Percentiles rank a stretch among this genome's conserved stretches.
Evolutionary conservation across 2,113 vertebrate genomes (phyloP).

Genomic region (Campylomormyrus numenius): DNA sequence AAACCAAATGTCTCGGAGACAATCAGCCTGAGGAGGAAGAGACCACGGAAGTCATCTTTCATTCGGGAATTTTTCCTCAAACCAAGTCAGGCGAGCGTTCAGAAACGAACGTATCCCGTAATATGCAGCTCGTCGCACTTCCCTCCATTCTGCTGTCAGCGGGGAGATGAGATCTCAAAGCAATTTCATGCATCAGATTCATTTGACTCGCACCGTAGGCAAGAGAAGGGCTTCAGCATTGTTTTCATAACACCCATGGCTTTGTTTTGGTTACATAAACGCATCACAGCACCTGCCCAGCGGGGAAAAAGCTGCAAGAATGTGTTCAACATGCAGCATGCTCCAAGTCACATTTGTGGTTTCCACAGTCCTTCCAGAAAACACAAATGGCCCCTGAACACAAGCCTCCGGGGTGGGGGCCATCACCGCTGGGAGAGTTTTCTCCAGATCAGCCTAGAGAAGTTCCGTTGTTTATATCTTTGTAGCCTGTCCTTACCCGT

Average conservation of each 20-base stretch:
- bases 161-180: neutral
- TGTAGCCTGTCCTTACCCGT: neutral
- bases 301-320: constrained; percentile 11
- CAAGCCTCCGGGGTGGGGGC: constrained; percentile 38
- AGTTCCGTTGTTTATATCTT: constrained; percentile 25
- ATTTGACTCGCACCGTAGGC: neutral
- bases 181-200: neutral
- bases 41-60: neutral
- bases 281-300: constrained; percentile 19
- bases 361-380: constrained; percentile 32
- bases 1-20: constrained; percentile 18
- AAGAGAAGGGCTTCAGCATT: no score
- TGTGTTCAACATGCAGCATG: constrained; percentile 11
- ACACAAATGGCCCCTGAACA: constrained; percentile 28
- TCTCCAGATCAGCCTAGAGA: constrained; percentile 21
- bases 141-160: neutral
- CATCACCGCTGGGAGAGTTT: constrained; percentile 28
- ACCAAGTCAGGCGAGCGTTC: neutral
- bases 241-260: neutral
- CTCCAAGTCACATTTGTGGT: constrained; percentile 33
- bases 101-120: neutral
- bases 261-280: constrained; percentile 4
- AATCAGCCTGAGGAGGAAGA: constrained; percentile 7
- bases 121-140: neutral
- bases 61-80: neutral